Conservation (phyloP, 2,888 invertebrate genomes). For the Spisula subtruncata region DNA sequence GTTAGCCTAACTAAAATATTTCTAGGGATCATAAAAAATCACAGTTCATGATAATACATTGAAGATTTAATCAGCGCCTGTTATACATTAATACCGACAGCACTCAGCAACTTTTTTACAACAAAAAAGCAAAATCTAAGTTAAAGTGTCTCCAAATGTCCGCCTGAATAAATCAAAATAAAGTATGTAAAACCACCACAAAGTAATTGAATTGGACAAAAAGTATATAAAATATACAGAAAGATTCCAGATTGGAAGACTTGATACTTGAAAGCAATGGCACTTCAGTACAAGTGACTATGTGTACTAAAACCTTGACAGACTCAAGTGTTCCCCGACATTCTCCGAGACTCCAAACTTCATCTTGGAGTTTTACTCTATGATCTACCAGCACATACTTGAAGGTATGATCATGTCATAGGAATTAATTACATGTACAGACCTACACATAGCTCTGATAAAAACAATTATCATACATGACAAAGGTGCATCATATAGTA, state of each 20-base stretch:
- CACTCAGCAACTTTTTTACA: neutral
- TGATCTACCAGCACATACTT: neutral
- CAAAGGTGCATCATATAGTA: too few relatives aligned
- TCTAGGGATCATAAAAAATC: neutral
- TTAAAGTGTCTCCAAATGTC: neutral
- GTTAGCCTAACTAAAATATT: neutral
- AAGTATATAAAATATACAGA: neutral
- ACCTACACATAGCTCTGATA: too few relatives aligned
- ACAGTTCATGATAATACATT: neutral
- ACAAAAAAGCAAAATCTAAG: neutral
- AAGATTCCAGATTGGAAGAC: neutral
- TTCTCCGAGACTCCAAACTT: neutral
- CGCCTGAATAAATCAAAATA: neutral
- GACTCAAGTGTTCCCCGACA: neutral
- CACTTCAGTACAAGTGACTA: slow-evolving; percentile 10
- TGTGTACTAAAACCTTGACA: neutral
- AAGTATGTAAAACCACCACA: slow-evolving; percentile 3
- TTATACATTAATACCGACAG: neutral
- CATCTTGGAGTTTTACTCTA: neutral
- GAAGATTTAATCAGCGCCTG: neutral
- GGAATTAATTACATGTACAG: too few relatives aligned
- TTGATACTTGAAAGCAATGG: neutral
- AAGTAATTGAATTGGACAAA: slow-evolving; percentile 20
- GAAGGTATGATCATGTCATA: neutral
- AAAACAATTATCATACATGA: too few relatives aligned